Conservation (phyloP, 2,113 vertebrate species). For the Colistium nudipinnis region DNA sequence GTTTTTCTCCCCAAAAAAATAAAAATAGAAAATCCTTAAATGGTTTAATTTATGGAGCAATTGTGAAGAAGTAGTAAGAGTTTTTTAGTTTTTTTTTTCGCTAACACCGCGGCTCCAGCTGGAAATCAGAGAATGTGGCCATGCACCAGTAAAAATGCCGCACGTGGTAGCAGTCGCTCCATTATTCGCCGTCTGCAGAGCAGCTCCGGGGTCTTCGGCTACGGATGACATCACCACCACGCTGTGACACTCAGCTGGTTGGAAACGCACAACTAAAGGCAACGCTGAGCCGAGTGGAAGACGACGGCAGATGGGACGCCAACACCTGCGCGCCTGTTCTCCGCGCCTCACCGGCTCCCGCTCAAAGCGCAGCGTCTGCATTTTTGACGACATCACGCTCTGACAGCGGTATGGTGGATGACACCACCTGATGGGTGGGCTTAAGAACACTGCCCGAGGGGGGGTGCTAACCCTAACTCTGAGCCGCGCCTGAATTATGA, state of each 20-base stretch:
- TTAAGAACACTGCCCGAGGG: conserved; percentile 30
- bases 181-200: conserved; percentile 64
- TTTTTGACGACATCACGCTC: conserved; percentile 61
- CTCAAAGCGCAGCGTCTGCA: conserved; percentile 73
- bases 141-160: conserved; percentile 47
- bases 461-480: conserved; percentile 18
- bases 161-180: conserved; percentile 43
- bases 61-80: too few relatives aligned
- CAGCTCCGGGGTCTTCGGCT: conserved; percentile 45
- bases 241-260: conserved; percentile 26
- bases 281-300: conserved; percentile 9
- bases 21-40: too few relatives aligned
- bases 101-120: conserved; percentile 63
- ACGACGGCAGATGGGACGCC: conserved; percentile 71
- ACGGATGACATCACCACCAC: conserved; percentile 47
- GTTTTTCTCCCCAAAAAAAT: too few relatives aligned
- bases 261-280: conserved; percentile 18
- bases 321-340: conserved; percentile 66
- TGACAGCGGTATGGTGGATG: conserved; percentile 41
- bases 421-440: conserved; percentile 48
- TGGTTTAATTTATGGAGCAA: too few relatives aligned
- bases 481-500: conserved; percentile 24
- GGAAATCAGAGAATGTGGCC: conserved; percentile 47
- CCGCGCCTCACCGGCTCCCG: conserved; percentile 38
- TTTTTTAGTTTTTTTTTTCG: too few relatives aligned